These are phyloP conservation scores for Cephus sareptanus DNA, from an alignment of 2,888 invertebrate genomes.

Conservation along the genomic window DNA sequence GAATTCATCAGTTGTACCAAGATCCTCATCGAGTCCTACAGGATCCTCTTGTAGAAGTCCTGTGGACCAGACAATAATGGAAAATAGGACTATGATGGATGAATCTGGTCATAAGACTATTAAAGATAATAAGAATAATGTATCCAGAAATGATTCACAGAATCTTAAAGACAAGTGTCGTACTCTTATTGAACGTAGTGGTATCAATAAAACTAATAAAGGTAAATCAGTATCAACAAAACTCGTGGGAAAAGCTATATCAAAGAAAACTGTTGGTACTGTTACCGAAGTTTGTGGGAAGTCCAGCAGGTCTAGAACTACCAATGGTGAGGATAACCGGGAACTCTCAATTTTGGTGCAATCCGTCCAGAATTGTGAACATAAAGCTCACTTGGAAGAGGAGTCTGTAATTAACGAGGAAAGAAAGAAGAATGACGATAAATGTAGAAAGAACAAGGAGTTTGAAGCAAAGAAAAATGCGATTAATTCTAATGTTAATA, in stretches of 20 bases:
- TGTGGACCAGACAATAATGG: slow-evolving; percentile 62
- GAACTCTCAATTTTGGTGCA: not conserved
- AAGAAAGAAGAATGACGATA: slow-evolving; percentile 19
- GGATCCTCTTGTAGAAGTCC: slow-evolving; percentile 52
- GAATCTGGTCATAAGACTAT: slow-evolving; percentile 61
- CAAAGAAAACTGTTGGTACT: slow-evolving; percentile 37
- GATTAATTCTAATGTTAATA: slow-evolving; percentile 44
- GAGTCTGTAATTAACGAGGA: not conserved
- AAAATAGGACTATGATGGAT: slow-evolving; percentile 51
- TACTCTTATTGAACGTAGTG: slow-evolving; percentile 37
- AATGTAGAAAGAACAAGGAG: slow-evolving; percentile 37
- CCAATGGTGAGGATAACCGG: not conserved
- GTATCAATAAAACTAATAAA: slow-evolving; percentile 38
- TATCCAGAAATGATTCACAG: slow-evolving; percentile 41
- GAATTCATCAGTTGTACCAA: slow-evolving; percentile 50
- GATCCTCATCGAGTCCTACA: slow-evolving; percentile 63
- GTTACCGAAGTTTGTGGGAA: not conserved
- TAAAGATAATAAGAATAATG: slow-evolving; percentile 54
- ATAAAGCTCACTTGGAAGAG: not conserved
- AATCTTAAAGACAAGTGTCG: slow-evolving; percentile 44
- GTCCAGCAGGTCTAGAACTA: not conserved
- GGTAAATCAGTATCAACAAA: slow-evolving; percentile 46
- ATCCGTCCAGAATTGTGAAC: not conserved
- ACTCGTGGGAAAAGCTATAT: slow-evolving; percentile 34
- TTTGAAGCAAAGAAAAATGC: slow-evolving; percentile 48